A percentile compares a stretch with the other conserved stretches of the same genome.
These are phyloP conservation scores for Pseudomugil tenellus DNA, from an alignment of 2,797 vertebrate genomes.

Conservation along the genomic window DNA sequence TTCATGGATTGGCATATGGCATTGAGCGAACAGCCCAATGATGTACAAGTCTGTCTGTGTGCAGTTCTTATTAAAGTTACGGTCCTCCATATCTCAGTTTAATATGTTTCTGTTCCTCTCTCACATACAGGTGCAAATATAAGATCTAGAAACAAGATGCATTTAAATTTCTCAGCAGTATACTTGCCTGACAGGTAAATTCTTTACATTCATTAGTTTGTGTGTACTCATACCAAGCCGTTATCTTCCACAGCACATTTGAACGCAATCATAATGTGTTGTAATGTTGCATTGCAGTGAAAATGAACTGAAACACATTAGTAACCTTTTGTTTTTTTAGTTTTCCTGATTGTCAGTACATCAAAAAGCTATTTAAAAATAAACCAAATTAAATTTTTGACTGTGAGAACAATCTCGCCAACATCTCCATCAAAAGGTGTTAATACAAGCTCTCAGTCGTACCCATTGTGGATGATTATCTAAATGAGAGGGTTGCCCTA, in stretches of 20 bases:
- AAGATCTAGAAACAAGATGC: conserved; percentile 51
- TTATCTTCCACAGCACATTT: conserved; percentile 15
- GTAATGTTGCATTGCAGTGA: conserved; percentile 32
- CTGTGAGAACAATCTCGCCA: conserved; percentile 15
- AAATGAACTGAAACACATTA: conserved; percentile 10
- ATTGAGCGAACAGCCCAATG: conserved; percentile 51
- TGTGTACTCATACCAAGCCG: conserved; percentile 45
- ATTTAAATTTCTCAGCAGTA: conserved; percentile 17
- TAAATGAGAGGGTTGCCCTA: conserved; percentile 24
- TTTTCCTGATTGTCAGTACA: conserved; percentile 9
- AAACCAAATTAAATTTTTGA: conserved; percentile 29
- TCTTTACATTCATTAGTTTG: conserved; percentile 22
- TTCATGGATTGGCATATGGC: conserved; percentile 82
- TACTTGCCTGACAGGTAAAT: not conserved
- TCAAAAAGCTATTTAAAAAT: conserved; percentile 16
- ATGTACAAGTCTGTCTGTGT: conserved; percentile 49
- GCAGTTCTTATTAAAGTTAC: conserved; percentile 33
- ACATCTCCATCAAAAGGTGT: conserved; percentile 50
- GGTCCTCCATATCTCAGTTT: conserved; percentile 35
- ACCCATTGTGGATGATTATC: conserved; percentile 44
- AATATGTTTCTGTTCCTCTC: conserved; percentile 26
- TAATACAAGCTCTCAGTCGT: conserved; percentile 15
- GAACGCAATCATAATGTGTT: conserved; percentile 25
- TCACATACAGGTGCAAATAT: conserved; percentile 41
- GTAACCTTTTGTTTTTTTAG: conserved; percentile 5